Base-by-base conservation (phyloP, 2,113 vertebrate species). In the Crotalus tigris region DNA sequence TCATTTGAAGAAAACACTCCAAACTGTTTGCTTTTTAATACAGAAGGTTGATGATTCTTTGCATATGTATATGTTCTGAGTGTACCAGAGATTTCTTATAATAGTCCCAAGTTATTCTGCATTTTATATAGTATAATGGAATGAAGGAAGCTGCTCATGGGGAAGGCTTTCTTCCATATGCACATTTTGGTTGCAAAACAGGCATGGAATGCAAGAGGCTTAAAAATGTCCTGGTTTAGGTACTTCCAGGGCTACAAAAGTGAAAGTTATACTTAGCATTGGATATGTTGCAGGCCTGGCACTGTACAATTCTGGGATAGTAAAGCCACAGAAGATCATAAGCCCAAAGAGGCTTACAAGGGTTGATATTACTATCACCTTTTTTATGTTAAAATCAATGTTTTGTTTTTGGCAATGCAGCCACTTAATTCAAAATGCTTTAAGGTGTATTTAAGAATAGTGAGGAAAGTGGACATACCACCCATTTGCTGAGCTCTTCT, bases 1-100 rank as follows among this genome's bases (percentile, higher is more conserved):
- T 93, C 90, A 93, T 95, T 91, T 92, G 94, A 97, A 96, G 95
- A 96, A 97, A 96, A 96, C 87, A 94, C 93, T 92, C 61, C 2
- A 85, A 93, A 96, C 92, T 94, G 89, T 94, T 97, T 92, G 21
- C 94, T 97, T 95, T 90, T 95, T 33, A 88, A 90, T 91, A 93
- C 91, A 88, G 95, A 94, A 94, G 93, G 91, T 90, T 91, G 95
- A 96, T 95, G 96, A 90, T 87, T 91, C 58, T 51, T 69, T 92
- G 92, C 23, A 49, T 85, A 93, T 92, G 93, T 90, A 61, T 17
- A 29, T 92, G 49, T n/a, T 90, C 91, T 92, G 10, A 15, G 89
- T 59, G 19, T 75, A 39, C 26, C 90, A 26, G 7, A 81, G 33
- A 81, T 44, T 0, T 93, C 51, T 86, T 81, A 89, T 90, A 91